These are phyloP conservation scores for Crotophaga sulcirostris DNA, from an alignment of 2,113 vertebrate species.

Conservation along the genomic window DNA sequence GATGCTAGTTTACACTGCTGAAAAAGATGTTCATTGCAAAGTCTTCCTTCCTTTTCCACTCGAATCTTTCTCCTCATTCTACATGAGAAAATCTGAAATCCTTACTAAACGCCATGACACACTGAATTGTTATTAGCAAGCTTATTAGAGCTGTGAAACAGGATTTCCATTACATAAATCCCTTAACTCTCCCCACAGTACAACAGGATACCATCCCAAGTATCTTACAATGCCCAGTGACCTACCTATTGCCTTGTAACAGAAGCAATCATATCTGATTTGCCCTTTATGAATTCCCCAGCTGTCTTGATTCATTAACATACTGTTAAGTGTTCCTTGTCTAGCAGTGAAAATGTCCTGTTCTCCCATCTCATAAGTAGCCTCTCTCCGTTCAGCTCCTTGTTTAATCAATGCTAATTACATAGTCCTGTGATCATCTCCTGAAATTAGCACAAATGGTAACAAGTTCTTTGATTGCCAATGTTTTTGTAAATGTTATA, in stretches of 20 bases:
- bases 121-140: slow-evolving; percentile 52
- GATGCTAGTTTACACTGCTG: background rate
- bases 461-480: slow-evolving; percentile 56
- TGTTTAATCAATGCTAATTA: slow-evolving; percentile 74
- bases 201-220: slow-evolving; percentile 27
- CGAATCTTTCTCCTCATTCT: background rate
- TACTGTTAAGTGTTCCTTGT: slow-evolving; percentile 17
- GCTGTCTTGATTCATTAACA: slow-evolving; percentile 57
- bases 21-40: background rate
- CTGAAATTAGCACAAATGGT: slow-evolving; percentile 59
- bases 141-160: slow-evolving; percentile 53
- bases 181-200: background rate
- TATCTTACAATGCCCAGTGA: slow-evolving; percentile 51
- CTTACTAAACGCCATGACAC: slow-evolving; percentile 37
- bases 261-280: slow-evolving; percentile 46
- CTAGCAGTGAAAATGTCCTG: slow-evolving; percentile 33
- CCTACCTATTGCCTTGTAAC: slow-evolving; percentile 62
- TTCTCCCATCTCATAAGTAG: slow-evolving; percentile 53
- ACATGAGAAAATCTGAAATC: slow-evolving; percentile 39
- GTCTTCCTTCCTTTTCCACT: background rate
- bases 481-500: slow-evolving; percentile 53
- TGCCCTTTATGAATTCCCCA: slow-evolving; percentile 56
- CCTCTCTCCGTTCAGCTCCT: slow-evolving; percentile 56
- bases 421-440: slow-evolving; percentile 60
- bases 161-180: slow-evolving; percentile 40